Evolutionary conservation across 2,113 vertebrate species (phyloP).

Genomic region (Paramisgurnus dabryanus): DNA sequence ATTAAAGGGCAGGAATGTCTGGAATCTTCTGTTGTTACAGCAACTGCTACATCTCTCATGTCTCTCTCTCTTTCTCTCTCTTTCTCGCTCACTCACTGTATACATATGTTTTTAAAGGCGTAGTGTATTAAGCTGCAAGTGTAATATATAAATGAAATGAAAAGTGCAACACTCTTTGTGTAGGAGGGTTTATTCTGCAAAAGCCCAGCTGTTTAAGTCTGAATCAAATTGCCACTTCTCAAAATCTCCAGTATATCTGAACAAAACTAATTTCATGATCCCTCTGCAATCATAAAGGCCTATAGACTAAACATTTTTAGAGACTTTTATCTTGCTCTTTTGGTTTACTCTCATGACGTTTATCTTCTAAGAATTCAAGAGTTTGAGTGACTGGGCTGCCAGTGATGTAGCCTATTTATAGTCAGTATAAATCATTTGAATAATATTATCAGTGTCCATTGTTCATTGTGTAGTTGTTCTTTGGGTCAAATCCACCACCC

Average conservation of each 20-base stretch:
- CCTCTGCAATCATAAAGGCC: neutral
- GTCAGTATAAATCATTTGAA: neutral
- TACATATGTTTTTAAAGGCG: neutral
- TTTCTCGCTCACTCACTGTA: neutral
- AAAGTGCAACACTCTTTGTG: neutral
- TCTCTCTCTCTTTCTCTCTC: neutral
- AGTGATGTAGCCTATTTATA: neutral
- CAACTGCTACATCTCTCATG: neutral
- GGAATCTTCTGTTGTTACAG: slow-evolving; percentile 29
- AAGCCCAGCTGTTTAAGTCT: slow-evolving; percentile 4
- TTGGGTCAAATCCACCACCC: neutral
- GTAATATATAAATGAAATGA: no score
- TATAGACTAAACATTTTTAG: neutral
- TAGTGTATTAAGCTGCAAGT: neutral
- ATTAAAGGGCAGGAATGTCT: slow-evolving; percentile 20
- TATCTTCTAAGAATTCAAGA: neutral
- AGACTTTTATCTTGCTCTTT: neutral
- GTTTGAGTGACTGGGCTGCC: neutral
- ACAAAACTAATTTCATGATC: slow-evolving; percentile 25
- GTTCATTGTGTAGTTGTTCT: neutral
- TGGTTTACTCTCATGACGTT: neutral
- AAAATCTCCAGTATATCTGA: slow-evolving; percentile 23
- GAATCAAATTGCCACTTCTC: slow-evolving; percentile 39
- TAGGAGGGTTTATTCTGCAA: neutral
- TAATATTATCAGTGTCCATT: neutral